These are phyloP conservation scores for Ctenoplectra terminalis DNA, from an alignment of 1,140 invertebrate genomes.

Conservation along the genomic window DNA sequence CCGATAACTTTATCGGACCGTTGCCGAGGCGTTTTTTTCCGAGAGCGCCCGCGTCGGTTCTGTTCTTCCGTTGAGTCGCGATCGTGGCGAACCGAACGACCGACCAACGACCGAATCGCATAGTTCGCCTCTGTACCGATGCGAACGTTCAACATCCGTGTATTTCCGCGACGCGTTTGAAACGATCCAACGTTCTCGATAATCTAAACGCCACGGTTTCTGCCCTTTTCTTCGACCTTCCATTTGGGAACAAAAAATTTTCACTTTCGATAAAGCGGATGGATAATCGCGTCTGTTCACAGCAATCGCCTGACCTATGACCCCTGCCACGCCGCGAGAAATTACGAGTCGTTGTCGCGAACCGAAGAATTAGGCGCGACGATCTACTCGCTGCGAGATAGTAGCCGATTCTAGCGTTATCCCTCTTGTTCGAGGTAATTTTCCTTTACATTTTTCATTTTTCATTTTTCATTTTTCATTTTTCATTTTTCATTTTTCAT, in stretches of 20 bases:
- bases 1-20: conserved; percentile 11
- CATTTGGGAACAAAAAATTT: not conserved
- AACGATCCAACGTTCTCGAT: not conserved
- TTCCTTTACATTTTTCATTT: too few species aligned
- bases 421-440: not conserved
- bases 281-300: not conserved
- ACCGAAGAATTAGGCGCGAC: conserved; percentile 39
- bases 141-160: too few species aligned
- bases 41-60: conserved; percentile 26
- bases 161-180: too few species aligned
- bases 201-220: not conserved
- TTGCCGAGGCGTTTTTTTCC: conserved; percentile 6
- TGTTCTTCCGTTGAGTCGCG: conserved; percentile 36
- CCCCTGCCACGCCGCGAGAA: not conserved
- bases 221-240: not conserved
- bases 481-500: too few species aligned
- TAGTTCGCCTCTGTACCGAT: too few species aligned
- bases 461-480: too few species aligned
- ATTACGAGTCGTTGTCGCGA: conserved; percentile 1
- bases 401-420: too few species aligned
- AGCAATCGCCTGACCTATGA: conserved; percentile 15
- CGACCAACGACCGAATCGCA: not conserved
- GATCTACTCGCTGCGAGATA: not conserved
- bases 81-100: not conserved
- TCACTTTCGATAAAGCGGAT: not conserved